phyloP scores from a whole-genome alignment of 2,113 vertebrate genomes.

The Dicaeum eximium region DNA sequence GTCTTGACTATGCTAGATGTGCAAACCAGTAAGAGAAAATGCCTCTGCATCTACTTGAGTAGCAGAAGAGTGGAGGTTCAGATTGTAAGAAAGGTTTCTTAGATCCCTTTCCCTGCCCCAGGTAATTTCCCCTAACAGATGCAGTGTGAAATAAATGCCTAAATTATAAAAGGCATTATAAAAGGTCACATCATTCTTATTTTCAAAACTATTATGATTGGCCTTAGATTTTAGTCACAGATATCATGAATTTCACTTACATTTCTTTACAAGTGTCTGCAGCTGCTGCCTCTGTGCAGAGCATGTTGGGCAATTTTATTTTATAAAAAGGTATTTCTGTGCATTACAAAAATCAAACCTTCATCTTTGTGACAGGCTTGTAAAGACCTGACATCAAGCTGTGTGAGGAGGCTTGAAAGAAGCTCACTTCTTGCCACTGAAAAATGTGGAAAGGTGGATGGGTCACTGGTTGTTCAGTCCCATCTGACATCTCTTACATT shows the following conservation, averaged over 20 bases:
- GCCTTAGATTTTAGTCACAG: neutral
- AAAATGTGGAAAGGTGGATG: neutral
- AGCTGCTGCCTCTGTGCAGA: neutral
- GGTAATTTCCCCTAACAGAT: neutral
- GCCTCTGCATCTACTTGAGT: neutral
- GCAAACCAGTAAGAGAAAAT: neutral
- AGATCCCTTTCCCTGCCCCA: neutral
- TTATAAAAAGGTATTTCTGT: neutral
- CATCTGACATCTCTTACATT: neutral
- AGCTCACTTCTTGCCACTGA: neutral
- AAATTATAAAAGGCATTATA: neutral
- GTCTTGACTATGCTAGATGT: neutral
- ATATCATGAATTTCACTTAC: neutral
- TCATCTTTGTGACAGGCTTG: neutral
- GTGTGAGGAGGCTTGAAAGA: neutral
- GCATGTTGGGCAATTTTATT: neutral
- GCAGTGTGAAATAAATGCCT: accelerated
- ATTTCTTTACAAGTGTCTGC: neutral
- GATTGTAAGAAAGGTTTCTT: neutral
- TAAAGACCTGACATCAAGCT: neutral
- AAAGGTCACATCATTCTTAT: neutral
- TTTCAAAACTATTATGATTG: neutral
- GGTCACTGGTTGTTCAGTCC: neutral
- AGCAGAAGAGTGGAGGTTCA: neutral
- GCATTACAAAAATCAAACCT: neutral